phyloP scores from a whole-genome alignment of 1,140 invertebrate species.

The Hermetia illucens region DNA sequence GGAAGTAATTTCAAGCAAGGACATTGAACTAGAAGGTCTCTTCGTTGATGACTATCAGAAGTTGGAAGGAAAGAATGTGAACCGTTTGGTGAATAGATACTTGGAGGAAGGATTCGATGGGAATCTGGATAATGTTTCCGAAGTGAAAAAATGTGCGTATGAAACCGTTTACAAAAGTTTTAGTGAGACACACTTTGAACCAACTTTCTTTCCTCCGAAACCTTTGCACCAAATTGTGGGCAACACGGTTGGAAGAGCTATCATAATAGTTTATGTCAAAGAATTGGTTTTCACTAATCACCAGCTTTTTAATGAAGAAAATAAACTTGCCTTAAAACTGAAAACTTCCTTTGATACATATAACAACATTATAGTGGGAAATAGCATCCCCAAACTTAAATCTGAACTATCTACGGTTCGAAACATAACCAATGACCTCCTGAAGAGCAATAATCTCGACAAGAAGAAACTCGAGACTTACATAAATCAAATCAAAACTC shows the following conservation, averaged over 20 bases:
- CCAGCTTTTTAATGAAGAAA: conserved; percentile 29
- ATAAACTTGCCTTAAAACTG: conserved; percentile 26
- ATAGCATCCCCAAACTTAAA: conserved; percentile 17
- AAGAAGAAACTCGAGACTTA: conserved; percentile 9
- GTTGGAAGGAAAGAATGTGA: no score
- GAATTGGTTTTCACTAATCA: conserved; percentile 29
- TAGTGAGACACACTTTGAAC: conserved; percentile 13
- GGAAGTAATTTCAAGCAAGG: no score
- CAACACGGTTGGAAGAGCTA: conserved; percentile 17
- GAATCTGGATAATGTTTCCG: background rate
- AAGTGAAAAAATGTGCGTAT: conserved; percentile 6
- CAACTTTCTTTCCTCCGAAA: conserved; percentile 14
- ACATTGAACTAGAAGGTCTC: no score
- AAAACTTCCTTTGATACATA: conserved; percentile 24
- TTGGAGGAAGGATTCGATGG: conserved; percentile 11
- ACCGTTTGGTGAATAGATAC: conserved; percentile 21
- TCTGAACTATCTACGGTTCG: conserved; percentile 26
- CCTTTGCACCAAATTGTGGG: conserved; percentile 11
- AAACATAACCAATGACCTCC: conserved; percentile 14
- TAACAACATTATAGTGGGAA: conserved; percentile 12
- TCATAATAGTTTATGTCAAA: conserved; percentile 25
- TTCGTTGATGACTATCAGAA: no score
- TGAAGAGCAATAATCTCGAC: conserved; percentile 4
- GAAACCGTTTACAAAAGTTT: conserved; percentile 13
- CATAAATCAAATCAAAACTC: conserved; percentile 17